phyloP scores from a whole-genome alignment of 2,888 invertebrate genomes.

The Eristalinus aeneus region DNA sequence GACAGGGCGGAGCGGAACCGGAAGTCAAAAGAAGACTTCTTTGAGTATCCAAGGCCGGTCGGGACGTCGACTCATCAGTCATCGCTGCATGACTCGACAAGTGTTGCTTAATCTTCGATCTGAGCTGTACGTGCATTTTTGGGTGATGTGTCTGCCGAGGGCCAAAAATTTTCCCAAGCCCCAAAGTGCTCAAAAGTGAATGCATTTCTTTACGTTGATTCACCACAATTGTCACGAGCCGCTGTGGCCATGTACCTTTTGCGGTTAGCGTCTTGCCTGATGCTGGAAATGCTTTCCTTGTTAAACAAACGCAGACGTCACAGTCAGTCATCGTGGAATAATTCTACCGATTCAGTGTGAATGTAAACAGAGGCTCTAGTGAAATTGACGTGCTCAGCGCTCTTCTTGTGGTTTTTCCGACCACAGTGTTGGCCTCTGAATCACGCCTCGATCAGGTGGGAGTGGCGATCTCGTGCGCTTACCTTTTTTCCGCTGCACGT shows the following conservation, averaged over 20 bases:
- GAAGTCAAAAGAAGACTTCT: neutral
- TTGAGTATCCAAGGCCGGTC: neutral
- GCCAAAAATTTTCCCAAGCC: conserved; percentile 6
- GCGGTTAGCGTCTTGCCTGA: conserved; percentile 6
- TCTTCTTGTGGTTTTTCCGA: conserved; percentile 31
- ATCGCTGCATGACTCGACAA: neutral
- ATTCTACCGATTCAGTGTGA: conserved; percentile 8
- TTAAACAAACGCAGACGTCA: neutral
- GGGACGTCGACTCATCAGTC: neutral
- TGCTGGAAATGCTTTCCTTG: conserved; percentile 2
- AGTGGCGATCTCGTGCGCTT: neutral
- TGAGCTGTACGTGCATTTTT: conserved; percentile 5
- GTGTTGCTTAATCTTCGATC: neutral
- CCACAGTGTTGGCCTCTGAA: neutral
- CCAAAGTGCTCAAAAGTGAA: neutral
- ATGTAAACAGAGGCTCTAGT: neutral
- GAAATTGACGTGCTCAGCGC: neutral
- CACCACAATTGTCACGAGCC: conserved; percentile 1
- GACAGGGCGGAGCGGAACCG: neutral
- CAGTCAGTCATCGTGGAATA: conserved; percentile 7
- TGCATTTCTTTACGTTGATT: conserved; percentile 30
- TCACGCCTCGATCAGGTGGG: neutral
- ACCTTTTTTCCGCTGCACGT: neutral
- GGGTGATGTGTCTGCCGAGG: neutral
- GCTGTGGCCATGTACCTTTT: neutral